These are phyloP conservation scores for Aricia agestis DNA, from an alignment of 1,140 invertebrate species.

Conservation along the genomic window DNA sequence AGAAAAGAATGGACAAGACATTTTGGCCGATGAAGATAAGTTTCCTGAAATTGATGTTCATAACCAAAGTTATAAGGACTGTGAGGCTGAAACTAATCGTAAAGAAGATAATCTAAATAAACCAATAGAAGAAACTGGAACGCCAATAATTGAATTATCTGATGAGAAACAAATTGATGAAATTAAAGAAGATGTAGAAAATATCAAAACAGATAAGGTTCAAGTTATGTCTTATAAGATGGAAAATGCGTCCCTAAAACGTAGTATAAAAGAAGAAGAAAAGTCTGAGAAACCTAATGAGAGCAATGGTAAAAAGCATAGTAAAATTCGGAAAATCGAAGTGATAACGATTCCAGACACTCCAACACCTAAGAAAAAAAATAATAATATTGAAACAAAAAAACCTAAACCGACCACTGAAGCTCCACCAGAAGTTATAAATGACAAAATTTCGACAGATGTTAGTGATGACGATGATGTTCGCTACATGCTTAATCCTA, in stretches of 20 bases:
- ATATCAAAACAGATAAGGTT: conserved; percentile 2
- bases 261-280: conserved; percentile 21
- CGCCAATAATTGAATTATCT: conserved; percentile 13
- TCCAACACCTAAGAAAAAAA: conserved; percentile 50
- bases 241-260: conserved; percentile 13
- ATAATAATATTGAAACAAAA: conserved; percentile 35
- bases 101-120: conserved; percentile 23
- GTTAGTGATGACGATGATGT: conserved; percentile 66
- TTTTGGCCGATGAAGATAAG: conserved; percentile 17
- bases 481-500: conserved; percentile 65
- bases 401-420: conserved; percentile 41
- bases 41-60: conserved; percentile 19
- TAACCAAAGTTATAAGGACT: conserved; percentile 11
- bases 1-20: conserved; percentile 23
- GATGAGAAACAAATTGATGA: conserved; percentile 5
- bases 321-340: conserved; percentile 31
- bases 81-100: conserved; percentile 20
- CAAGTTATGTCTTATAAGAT: conserved; percentile 9
- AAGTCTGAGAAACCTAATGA: conserved; percentile 17
- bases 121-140: conserved; percentile 14
- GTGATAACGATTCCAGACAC: conserved; percentile 33
- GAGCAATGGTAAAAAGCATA: conserved; percentile 17
- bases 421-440: conserved; percentile 25
- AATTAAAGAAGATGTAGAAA: conserved; percentile 14
- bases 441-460: conserved; percentile 34